These are phyloP conservation scores for Australoheros facetus DNA, from an alignment of 2,797 vertebrate genomes.

Conservation along the genomic window DNA sequence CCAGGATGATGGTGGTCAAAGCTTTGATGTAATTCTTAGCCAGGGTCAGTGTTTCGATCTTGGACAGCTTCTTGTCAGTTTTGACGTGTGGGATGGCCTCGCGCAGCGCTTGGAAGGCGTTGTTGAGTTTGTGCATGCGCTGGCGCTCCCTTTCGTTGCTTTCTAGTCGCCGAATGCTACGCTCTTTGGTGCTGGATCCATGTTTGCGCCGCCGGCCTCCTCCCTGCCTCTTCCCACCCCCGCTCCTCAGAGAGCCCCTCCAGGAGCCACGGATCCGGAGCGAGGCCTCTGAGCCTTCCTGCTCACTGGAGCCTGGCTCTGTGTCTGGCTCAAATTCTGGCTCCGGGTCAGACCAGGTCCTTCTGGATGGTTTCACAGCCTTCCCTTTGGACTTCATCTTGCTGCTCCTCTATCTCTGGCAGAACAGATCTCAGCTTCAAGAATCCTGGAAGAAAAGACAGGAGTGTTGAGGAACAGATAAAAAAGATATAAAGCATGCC, in stretches of 20 bases:
- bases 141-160: slow-evolving; percentile 97
- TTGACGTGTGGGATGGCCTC: slow-evolving; percentile 96
- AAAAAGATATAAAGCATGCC: not conserved
- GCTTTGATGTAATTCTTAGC: slow-evolving; percentile 99
- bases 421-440: slow-evolving; percentile 21
- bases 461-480: not conserved
- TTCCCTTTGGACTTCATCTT: slow-evolving; percentile 94
- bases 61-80: slow-evolving; percentile 96
- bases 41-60: slow-evolving; percentile 97
- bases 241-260: slow-evolving; percentile 72
- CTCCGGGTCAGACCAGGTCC: slow-evolving; percentile 75
- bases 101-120: slow-evolving; percentile 93
- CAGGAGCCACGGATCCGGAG: slow-evolving; percentile 77
- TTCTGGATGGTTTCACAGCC: slow-evolving; percentile 80
- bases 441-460: slow-evolving; percentile 30
- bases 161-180: slow-evolving; percentile 88
- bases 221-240: slow-evolving; percentile 41
- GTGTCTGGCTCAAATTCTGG: slow-evolving; percentile 73
- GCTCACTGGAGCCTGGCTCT: slow-evolving; percentile 82
- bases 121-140: slow-evolving; percentile 99
- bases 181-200: slow-evolving; percentile 82
- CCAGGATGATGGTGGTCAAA: slow-evolving; percentile 91
- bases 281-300: slow-evolving; percentile 84
- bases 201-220: slow-evolving; percentile 70
- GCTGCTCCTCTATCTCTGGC: slow-evolving; percentile 18